Conservation (phyloP, 2,888 invertebrate genomes). For the Seladonia tumulorum region DNA sequence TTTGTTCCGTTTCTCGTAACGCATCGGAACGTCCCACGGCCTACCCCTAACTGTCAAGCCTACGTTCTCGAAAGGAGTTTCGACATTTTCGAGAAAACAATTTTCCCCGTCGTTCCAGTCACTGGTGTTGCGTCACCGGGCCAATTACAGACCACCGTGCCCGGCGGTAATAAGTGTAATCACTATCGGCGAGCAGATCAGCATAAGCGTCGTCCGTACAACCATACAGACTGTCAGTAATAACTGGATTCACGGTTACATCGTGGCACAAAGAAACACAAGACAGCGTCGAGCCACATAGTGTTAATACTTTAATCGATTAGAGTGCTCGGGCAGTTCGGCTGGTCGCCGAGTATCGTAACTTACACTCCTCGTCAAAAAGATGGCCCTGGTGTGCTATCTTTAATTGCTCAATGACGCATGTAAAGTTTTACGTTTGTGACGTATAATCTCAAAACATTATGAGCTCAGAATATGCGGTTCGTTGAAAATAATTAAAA, state of each 20-base stretch:
- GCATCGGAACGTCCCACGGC: not conserved
- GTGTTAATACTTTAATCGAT: slow-evolving; percentile 40
- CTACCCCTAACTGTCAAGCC: not conserved
- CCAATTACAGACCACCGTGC: not conserved
- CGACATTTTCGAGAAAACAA: not conserved
- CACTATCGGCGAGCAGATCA: not conserved
- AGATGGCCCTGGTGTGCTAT: too few relatives aligned
- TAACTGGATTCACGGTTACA: not conserved
- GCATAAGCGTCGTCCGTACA: not conserved
- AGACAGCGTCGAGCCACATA: not conserved
- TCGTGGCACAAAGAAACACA: not conserved
- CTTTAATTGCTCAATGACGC: too few relatives aligned
- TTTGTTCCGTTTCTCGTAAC: too few relatives aligned
- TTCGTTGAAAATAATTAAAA: too few relatives aligned
- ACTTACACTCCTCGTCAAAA: too few relatives aligned
- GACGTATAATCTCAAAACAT: too few relatives aligned
- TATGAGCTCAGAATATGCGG: too few relatives aligned
- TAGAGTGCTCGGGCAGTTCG: not conserved
- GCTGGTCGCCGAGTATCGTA: not conserved
- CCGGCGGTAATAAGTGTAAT: not conserved
- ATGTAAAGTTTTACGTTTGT: too few relatives aligned
- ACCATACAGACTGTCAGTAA: not conserved
- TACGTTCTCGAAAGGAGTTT: not conserved
- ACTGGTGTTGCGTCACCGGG: not conserved
- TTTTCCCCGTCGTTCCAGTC: not conserved